Evolutionary conservation across 2,797 vertebrate species (phyloP).

Genomic region (Loris lydekkerianus): DNA sequence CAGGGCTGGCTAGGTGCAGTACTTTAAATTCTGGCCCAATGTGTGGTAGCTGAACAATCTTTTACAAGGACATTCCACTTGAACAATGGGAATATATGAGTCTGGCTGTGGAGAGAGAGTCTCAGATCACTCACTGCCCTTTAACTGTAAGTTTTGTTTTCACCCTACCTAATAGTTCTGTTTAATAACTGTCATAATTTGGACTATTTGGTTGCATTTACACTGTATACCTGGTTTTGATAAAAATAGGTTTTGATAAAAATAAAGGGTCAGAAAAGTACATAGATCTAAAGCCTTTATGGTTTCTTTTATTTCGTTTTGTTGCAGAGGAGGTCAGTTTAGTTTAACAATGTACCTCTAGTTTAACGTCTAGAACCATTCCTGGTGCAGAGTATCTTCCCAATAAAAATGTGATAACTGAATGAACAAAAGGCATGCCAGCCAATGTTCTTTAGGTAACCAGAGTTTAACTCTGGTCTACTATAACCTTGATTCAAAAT

Average conservation of each 20-base stretch:
- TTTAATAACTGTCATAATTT: background rate
- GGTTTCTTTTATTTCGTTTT: constrained; percentile 3
- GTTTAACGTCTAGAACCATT: background rate
- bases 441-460: background rate
- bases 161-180: background rate
- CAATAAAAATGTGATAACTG: constrained; percentile 26
- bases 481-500: background rate
- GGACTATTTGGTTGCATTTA: background rate
- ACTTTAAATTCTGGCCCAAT: background rate
- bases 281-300: background rate
- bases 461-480: background rate
- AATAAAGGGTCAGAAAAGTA: background rate
- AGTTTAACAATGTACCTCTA: background rate
- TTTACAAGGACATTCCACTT: background rate
- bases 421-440: background rate
- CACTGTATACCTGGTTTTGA: background rate
- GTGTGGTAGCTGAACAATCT: background rate
- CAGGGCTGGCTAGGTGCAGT: background rate
- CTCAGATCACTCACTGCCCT: background rate
- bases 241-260: background rate
- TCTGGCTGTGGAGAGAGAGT: background rate
- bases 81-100: background rate
- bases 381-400: background rate
- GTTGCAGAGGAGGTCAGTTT: constrained; percentile 5
- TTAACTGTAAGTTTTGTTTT: background rate